phyloP scores from a whole-genome alignment of 2,113 vertebrate genomes.

The human region DNA sequence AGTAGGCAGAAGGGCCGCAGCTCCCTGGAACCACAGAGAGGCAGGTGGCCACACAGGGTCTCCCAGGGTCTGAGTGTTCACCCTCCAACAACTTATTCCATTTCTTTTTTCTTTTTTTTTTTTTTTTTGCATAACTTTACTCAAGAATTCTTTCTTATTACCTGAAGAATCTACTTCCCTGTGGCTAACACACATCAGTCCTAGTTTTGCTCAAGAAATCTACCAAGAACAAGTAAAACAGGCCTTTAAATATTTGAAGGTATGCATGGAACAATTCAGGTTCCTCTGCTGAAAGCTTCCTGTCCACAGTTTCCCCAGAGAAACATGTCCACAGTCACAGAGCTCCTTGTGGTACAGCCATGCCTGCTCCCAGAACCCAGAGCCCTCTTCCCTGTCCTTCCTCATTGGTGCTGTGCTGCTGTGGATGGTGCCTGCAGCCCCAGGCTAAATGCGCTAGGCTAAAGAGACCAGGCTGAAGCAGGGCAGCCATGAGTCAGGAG shows the following conservation, averaged over 20 bases:
- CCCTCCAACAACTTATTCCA: rapidly evolving
- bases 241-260: neutral
- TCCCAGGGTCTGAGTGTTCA: neutral
- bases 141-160: neutral
- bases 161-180: neutral
- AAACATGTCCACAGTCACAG: neutral
- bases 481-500: neutral
- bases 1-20: neutral
- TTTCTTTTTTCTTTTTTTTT: too few relatives aligned
- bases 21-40: neutral
- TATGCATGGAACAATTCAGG: too few relatives aligned
- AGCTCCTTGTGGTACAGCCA: neutral
- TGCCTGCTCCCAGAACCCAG: rapidly evolving
- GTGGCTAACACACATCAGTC: neutral
- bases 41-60: rapidly evolving
- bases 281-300: neutral
- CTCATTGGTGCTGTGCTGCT: neutral
- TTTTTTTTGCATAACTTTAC: neutral
- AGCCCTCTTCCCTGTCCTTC: rapidly evolving
- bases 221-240: neutral
- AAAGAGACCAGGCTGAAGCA: neutral
- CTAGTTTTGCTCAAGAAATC: neutral
- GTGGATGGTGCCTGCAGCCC: too few relatives aligned
- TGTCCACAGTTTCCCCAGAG: neutral
- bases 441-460: neutral